A percentile compares a stretch with the other conserved stretches of the same genome.
Conservation (phyloP, 2,113 vertebrate species). For the Oenanthe melanoleuca region DNA sequence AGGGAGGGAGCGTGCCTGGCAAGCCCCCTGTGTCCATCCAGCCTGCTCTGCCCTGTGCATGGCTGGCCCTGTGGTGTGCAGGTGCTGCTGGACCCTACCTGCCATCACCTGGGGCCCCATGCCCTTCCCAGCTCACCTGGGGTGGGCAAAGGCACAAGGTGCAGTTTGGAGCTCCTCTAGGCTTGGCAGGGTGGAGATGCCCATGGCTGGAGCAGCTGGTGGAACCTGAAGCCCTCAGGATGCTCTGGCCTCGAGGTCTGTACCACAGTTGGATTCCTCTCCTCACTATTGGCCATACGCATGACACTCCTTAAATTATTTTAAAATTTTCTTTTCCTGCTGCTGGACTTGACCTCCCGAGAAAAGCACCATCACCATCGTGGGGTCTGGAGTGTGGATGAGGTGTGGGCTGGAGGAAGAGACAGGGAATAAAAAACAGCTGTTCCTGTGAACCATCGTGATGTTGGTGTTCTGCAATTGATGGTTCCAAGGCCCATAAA, state of each 20-base stretch:
- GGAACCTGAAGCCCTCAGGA: neutral
- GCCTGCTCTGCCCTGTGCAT: fast-evolving
- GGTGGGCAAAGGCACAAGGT: fast-evolving
- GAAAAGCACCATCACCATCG: neutral
- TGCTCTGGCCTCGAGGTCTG: neutral
- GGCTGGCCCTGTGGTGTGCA: fast-evolving
- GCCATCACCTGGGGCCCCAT: fast-evolving
- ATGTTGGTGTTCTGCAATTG: neutral
- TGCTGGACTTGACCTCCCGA: neutral
- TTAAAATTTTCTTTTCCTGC: neutral
- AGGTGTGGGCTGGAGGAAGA: neutral
- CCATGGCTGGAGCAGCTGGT: neutral
- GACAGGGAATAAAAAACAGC: neutral
- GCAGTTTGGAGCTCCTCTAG: fast-evolving
- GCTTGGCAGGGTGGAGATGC: neutral
- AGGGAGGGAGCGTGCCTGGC: neutral
- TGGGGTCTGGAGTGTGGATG: neutral
- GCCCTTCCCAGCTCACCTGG: neutral
- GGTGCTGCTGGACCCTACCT: neutral
- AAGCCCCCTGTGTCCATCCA: neutral
- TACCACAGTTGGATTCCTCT: neutral
- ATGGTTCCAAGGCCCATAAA: neutral
- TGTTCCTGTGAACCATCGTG: neutral
- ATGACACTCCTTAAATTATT: neutral
- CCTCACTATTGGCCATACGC: neutral